These are phyloP conservation scores for Sphinx pinastri DNA, from an alignment of 2,888 invertebrate genomes.

Conservation along the genomic window DNA sequence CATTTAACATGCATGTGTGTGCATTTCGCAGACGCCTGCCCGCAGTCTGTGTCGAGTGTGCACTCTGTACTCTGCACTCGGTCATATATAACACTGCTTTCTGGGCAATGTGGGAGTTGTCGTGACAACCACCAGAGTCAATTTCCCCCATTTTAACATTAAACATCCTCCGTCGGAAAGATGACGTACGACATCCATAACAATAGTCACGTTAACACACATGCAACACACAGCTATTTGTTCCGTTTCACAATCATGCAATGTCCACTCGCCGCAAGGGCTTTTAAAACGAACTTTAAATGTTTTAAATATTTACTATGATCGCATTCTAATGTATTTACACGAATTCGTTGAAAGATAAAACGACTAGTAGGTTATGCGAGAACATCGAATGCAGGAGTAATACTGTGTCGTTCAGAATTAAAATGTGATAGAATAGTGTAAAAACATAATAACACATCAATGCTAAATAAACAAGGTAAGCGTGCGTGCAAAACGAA, in stretches of 20 bases:
- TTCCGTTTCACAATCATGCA: constrained; percentile 80
- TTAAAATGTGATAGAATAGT: constrained; percentile 65
- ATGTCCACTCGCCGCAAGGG: constrained; percentile 59
- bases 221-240: constrained; percentile 82
- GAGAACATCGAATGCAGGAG: constrained; percentile 72
- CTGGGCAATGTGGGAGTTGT: constrained; percentile 71
- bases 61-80: constrained; percentile 34
- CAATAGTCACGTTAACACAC: constrained; percentile 74
- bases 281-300: constrained; percentile 31
- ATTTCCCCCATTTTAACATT: constrained; percentile 79
- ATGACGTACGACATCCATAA: constrained; percentile 81
- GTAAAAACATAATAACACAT: constrained; percentile 55
- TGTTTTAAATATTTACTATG: constrained; percentile 47
- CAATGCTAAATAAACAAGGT: constrained; percentile 50
- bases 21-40: constrained; percentile 35
- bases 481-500: constrained; percentile 73
- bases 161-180: constrained; percentile 77
- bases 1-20: constrained; percentile 51
- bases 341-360: constrained; percentile 62
- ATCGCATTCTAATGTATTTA: constrained; percentile 65
- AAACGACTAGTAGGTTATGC: constrained; percentile 58
- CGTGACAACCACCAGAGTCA: constrained; percentile 78
- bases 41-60: constrained; percentile 43
- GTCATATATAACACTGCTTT: constrained; percentile 75
- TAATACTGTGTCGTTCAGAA: constrained; percentile 68